A percentile compares a stretch with the other conserved stretches of the same genome.
These are phyloP conservation scores for Acrobeloides nanus DNA, from an alignment of 2,888 invertebrate species.

Conservation along the genomic window DNA sequence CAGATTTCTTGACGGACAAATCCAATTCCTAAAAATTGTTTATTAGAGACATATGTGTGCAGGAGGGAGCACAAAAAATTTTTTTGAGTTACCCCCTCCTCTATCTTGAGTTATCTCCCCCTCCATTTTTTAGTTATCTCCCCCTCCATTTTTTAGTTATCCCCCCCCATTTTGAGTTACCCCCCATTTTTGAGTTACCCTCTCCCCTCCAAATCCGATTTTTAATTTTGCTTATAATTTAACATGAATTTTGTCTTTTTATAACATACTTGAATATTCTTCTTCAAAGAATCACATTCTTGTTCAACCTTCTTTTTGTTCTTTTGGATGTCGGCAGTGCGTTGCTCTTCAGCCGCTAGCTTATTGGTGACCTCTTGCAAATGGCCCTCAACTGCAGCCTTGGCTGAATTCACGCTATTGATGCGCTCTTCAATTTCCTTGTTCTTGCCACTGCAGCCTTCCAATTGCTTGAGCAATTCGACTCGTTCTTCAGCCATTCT, in stretches of 20 bases:
- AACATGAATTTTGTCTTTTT: no score
- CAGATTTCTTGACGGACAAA: conserved; percentile 38
- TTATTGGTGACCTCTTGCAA: conserved; percentile 75
- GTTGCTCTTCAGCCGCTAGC: conserved; percentile 67
- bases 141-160: no score
- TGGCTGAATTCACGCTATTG: conserved; percentile 36
- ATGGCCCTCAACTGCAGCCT: conserved; percentile 57
- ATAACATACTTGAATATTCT: no score
- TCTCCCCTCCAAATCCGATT: no score
- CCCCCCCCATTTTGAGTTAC: no score
- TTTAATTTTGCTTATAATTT: no score
- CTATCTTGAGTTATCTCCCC: no score
- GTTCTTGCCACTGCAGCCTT: conserved; percentile 35
- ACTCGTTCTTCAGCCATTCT: conserved; percentile 57
- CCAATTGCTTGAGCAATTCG: conserved; percentile 61
- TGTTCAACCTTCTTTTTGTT: conserved; percentile 43
- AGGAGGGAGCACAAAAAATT: no score
- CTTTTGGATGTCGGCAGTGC: conserved; percentile 40
- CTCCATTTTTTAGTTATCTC: no score
- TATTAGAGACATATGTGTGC: no score
- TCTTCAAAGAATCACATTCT: conserved; percentile 46
- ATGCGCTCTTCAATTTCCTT: conserved; percentile 46
- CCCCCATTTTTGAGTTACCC: no score
- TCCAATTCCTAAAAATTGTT: conserved; percentile 48
- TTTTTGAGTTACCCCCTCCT: no score